Conservation (phyloP, 2,113 vertebrate genomes). For the human (Homo sapiens) region DNA sequence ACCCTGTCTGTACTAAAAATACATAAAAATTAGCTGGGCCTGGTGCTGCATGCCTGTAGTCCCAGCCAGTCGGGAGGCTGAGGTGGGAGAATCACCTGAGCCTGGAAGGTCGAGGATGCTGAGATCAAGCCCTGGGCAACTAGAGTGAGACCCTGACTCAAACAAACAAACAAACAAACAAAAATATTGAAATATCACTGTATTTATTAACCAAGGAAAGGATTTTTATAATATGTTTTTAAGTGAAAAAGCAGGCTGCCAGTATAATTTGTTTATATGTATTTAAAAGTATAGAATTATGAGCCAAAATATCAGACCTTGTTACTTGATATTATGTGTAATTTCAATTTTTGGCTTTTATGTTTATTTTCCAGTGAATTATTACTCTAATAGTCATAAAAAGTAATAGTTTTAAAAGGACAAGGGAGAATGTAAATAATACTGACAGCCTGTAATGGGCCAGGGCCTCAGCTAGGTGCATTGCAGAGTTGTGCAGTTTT, state of each 20-base stretch:
- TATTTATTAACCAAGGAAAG: neutral
- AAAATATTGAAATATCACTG: neutral
- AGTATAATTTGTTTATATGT: neutral
- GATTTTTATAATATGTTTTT: neutral
- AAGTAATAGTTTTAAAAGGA: neutral
- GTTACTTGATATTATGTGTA: conserved; percentile 22
- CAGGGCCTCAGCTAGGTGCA: neutral
- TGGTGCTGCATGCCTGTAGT: too few species aligned
- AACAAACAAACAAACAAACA: too few species aligned
- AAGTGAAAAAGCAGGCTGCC: neutral
- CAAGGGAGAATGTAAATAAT: neutral
- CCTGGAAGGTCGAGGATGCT: too few species aligned
- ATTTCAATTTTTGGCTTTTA: neutral
- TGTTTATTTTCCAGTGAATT: neutral
- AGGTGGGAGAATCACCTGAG: too few species aligned
- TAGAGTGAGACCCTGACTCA: too few species aligned
- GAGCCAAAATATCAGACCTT: neutral
- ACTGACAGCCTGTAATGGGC: neutral
- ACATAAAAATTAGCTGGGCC: too few species aligned
- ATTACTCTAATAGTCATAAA: neutral
- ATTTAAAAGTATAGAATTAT: neutral
- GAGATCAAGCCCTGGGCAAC: too few species aligned
- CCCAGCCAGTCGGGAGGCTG: too few species aligned
- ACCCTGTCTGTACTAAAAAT: too few species aligned
- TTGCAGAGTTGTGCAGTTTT: neutral